Conservation (phyloP, 2,113 vertebrate genomes). For the Camarhynchus parvulus region DNA sequence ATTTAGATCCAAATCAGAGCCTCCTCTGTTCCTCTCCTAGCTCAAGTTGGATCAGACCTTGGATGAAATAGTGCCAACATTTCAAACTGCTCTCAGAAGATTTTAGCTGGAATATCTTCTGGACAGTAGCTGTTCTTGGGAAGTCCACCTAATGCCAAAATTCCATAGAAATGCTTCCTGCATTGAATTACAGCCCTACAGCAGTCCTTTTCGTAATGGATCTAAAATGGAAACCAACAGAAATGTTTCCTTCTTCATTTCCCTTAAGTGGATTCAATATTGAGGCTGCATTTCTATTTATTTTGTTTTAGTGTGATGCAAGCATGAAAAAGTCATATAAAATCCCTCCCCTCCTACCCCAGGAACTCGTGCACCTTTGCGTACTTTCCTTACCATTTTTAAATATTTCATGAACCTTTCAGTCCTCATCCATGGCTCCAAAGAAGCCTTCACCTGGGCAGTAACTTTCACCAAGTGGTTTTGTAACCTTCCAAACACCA, state of each 20-base stretch:
- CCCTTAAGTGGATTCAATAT: background rate
- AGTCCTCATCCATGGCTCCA: background rate
- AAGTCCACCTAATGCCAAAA: constrained; percentile 5
- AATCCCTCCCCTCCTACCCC: background rate
- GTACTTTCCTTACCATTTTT: background rate
- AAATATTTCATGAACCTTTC: background rate
- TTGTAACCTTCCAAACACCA: background rate
- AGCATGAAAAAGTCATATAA: background rate
- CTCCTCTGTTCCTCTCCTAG: background rate
- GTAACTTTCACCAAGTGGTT: background rate
- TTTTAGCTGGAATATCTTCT: constrained; percentile 14
- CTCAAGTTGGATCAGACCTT: background rate
- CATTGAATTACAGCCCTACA: background rate
- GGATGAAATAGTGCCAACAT: background rate
- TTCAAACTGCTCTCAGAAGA: constrained; percentile 3
- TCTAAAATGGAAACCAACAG: background rate
- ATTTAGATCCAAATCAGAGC: background rate
- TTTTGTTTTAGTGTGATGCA: background rate
- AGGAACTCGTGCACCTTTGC: background rate
- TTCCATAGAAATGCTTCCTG: background rate
- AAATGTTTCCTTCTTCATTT: background rate
- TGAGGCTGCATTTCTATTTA: background rate
- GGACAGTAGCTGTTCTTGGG: constrained; percentile 3
- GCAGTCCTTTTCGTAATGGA: background rate
- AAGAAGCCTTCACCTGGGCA: background rate